phyloP scores from a whole-genome alignment of 2,888 invertebrate species.

The Resseliella maxima region DNA sequence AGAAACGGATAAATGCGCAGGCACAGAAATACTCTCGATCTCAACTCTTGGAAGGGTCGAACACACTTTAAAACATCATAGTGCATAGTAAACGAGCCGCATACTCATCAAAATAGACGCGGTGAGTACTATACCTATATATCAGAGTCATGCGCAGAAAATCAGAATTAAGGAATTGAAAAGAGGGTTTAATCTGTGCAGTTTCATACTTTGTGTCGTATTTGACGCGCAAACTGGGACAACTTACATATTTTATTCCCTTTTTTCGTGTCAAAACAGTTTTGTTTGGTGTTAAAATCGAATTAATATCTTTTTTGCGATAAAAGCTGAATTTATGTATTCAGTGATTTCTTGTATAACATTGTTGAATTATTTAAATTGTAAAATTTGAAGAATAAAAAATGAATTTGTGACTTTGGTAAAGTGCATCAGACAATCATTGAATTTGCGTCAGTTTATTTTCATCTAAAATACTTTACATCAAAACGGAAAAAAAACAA shows the following conservation, averaged over 20 bases:
- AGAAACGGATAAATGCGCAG: slow-evolving; percentile 9
- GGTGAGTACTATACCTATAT: not conserved
- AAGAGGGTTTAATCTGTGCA: slow-evolving; percentile 28
- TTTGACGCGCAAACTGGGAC: slow-evolving; percentile 35
- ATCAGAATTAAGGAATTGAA: slow-evolving; percentile 6
- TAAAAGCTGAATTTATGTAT: no score
- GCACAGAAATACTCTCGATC: not conserved
- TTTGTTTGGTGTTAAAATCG: not conserved
- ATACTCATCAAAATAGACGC: not conserved
- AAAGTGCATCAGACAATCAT: no score
- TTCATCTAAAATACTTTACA: slow-evolving; percentile 1
- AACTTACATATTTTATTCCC: not conserved
- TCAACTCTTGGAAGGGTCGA: not conserved
- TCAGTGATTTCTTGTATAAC: no score
- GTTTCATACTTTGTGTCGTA: slow-evolving; percentile 15
- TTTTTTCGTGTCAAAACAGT: not conserved
- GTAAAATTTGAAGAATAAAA: no score
- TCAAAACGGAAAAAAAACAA: not conserved
- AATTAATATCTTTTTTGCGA: not conserved
- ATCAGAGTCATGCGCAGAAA: not conserved
- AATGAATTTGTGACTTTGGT: no score
- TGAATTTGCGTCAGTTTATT: no score
- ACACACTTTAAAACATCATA: no score
- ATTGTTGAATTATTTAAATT: no score
- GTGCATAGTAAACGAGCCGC: not conserved